Percentiles rank a stretch among this genome's conserved stretches.
Conservation (phyloP, 1,140 invertebrate genomes). For the Eubasilissa regina region DNA sequence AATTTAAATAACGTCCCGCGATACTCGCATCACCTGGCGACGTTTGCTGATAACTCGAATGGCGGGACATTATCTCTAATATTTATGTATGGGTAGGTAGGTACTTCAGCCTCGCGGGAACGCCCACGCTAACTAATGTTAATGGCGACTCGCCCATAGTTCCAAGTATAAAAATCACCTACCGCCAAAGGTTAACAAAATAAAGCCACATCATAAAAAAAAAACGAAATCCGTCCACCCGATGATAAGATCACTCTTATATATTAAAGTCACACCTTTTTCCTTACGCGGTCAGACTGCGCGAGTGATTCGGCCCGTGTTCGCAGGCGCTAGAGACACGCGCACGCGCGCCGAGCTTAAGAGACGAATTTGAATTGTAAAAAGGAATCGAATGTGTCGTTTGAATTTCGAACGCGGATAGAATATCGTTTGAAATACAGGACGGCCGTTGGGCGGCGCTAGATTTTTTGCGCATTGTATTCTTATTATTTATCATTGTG, state of each 20-base stretch:
- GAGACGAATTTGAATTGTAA: conserved; percentile 36
- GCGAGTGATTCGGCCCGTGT: neutral
- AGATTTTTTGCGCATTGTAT: conserved; percentile 19
- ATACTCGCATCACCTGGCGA: too few species aligned
- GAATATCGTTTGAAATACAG: conserved; percentile 8
- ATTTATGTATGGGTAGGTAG: too few species aligned
- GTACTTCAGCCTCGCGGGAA: neutral
- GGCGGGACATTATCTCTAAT: too few species aligned
- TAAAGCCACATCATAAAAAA: neutral
- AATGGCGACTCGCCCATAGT: neutral
- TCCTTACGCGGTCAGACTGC: neutral
- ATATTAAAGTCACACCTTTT: conserved; percentile 1
- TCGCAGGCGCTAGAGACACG: neutral
- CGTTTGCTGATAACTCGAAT: too few species aligned
- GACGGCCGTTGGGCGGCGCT: neutral
- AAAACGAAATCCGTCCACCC: neutral
- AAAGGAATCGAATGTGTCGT: conserved; percentile 16
- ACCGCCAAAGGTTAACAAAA: neutral
- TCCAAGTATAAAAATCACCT: too few species aligned
- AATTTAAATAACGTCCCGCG: too few species aligned
- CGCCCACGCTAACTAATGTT: conserved; percentile 1
- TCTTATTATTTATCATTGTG: conserved; percentile 13
- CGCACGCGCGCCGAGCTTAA: neutral
- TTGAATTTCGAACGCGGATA: conserved; percentile 26
- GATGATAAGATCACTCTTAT: neutral